Percentiles rank a stretch among this genome's conserved stretches.
Evolutionary conservation across 2,113 vertebrate species (phyloP).

Genomic region (Protobothrops flavoviridis): DNA sequence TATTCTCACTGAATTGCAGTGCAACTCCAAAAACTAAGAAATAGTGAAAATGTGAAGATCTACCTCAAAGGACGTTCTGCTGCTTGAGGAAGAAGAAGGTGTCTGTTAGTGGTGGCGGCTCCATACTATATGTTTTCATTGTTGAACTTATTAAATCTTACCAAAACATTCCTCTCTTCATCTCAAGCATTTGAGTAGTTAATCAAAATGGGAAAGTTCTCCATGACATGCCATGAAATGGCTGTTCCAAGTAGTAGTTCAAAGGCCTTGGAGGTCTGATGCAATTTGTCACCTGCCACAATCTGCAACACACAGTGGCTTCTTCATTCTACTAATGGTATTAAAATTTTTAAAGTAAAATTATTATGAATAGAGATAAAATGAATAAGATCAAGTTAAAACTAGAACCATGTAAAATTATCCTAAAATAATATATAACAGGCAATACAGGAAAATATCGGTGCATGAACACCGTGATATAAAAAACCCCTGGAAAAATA

Average conservation of each 20-base stretch:
- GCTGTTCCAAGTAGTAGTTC: not conserved
- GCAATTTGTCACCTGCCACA: not conserved
- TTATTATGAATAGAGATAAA: not conserved
- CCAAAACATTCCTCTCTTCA: not conserved
- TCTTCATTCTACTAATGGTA: not conserved
- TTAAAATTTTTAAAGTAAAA: not conserved
- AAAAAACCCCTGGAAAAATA: not conserved
- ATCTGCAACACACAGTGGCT: not conserved
- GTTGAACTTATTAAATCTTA: not conserved
- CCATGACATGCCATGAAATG: not conserved
- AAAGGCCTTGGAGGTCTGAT: not conserved
- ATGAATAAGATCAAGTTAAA: not conserved
- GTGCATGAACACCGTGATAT: not conserved
- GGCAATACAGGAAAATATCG: not conserved
- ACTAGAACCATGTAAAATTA: not conserved
- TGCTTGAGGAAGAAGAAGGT: not conserved
- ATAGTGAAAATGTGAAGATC: not conserved
- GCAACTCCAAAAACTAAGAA: not conserved
- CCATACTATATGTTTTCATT: not conserved
- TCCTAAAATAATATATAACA: not conserved
- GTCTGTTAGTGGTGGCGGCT: not conserved
- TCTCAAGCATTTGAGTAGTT: not conserved
- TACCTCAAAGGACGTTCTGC: not conserved
- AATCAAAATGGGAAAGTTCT: not conserved
- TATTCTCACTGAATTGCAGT: not conserved